These are phyloP conservation scores for Idaea straminata DNA, from an alignment of 2,888 invertebrate species.

Conservation along the genomic window DNA sequence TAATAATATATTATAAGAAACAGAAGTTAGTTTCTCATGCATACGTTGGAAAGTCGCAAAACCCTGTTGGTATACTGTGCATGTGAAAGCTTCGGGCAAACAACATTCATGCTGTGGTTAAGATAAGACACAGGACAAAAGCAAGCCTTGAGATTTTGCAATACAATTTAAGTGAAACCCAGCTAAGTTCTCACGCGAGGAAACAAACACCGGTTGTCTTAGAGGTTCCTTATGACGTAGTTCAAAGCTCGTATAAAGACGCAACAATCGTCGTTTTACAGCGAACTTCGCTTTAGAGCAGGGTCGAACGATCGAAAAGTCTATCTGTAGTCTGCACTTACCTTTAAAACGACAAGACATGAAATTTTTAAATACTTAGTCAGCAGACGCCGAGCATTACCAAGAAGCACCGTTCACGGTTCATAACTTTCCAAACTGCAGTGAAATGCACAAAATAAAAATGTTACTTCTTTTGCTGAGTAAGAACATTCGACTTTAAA, in stretches of 20 bases:
- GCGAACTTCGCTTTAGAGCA: background rate
- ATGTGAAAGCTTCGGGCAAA: background rate
- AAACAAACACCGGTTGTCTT: background rate
- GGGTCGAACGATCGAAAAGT: background rate
- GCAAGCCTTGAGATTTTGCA: background rate
- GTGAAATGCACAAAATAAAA: constrained; percentile 6
- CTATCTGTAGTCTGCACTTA: background rate
- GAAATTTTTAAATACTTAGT: constrained; percentile 2
- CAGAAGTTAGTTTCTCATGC: background rate
- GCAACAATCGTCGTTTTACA: background rate
- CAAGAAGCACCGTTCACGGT: constrained; percentile 11
- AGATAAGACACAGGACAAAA: background rate
- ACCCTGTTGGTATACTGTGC: background rate
- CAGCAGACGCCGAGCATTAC: background rate
- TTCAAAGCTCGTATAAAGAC: background rate
- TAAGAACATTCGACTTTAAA: constrained; percentile 1
- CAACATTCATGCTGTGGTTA: background rate
- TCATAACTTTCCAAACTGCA: constrained; percentile 14
- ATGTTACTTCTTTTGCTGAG: background rate
- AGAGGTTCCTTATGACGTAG: background rate
- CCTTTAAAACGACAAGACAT: background rate
- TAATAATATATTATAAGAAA: too few relatives aligned
- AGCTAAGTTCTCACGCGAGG: background rate
- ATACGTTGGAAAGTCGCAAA: background rate
- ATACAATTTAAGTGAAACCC: background rate